Conservation (phyloP, 2,113 vertebrate genomes). For the Rhadina sibilatrix region DNA sequence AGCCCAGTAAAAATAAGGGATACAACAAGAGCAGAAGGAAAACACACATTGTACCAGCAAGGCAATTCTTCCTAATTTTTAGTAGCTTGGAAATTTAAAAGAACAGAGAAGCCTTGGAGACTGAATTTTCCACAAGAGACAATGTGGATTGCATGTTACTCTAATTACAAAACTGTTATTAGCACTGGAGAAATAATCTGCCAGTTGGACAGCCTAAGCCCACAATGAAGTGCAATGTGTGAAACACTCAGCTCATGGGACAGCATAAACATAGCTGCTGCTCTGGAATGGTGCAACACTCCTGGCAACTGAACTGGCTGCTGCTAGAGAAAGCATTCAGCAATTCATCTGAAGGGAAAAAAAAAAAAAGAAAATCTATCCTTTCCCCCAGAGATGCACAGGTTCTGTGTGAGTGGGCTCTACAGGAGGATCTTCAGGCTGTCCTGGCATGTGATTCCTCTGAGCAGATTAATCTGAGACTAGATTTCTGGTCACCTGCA, state of each 20-base stretch:
- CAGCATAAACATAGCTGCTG: neutral
- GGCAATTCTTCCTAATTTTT: neutral
- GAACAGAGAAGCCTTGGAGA: neutral
- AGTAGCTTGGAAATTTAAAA: neutral
- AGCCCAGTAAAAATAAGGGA: neutral
- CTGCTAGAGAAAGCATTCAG: neutral
- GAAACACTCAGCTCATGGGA: neutral
- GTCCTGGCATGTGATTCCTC: neutral
- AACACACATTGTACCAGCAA: neutral
- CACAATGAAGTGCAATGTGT: neutral
- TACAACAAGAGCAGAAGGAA: neutral
- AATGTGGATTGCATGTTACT: neutral
- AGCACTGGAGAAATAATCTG: neutral
- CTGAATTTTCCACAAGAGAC: neutral
- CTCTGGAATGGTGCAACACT: neutral
- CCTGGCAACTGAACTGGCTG: neutral
- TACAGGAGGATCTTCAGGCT: neutral
- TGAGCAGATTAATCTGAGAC: neutral
- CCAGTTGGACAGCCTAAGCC: neutral
- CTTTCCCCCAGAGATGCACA: neutral
- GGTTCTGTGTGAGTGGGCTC: fast-evolving
- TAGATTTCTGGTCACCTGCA: neutral
- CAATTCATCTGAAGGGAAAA: neutral
- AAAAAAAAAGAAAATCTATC: neutral
- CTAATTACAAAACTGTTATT: neutral